A percentile compares a stretch with the other conserved stretches of the same genome.
Evolutionary conservation across 2,113 vertebrate species (phyloP).

Genomic region (Cebus imitator): DNA sequence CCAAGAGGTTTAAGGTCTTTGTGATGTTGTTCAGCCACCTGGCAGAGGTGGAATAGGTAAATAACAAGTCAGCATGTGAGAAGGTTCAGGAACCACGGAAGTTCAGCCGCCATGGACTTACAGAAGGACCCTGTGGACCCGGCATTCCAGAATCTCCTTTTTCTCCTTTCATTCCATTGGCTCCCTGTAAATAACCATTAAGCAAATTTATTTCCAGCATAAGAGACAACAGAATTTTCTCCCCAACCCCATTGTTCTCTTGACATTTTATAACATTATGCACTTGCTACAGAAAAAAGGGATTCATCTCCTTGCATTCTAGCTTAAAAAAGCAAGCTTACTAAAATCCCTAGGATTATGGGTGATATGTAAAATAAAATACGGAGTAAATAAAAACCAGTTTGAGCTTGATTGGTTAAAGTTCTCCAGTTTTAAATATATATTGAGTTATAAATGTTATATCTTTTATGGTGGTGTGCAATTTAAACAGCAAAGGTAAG

Average conservation of each 20-base stretch:
- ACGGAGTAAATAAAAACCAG: background rate
- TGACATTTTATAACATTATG: conserved; percentile 11
- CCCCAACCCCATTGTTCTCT: background rate
- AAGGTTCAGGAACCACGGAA: background rate
- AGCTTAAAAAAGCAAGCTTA: background rate
- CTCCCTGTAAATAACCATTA: conserved; percentile 86
- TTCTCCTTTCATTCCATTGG: conserved; percentile 94
- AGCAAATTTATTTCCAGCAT: background rate
- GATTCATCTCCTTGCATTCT: conserved; percentile 7
- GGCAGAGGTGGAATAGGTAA: background rate
- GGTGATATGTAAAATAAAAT: background rate
- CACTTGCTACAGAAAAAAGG: background rate
- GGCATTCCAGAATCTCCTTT: conserved; percentile 94
- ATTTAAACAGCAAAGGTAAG: conserved; percentile 39
- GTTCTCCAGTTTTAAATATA: background rate
- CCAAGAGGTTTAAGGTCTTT: background rate
- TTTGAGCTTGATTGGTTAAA: conserved; percentile 10
- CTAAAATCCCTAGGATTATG: background rate
- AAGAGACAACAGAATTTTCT: background rate
- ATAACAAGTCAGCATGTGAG: background rate
- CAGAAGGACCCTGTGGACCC: conserved; percentile 95
- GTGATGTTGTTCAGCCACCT: background rate
- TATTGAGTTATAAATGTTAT: background rate
- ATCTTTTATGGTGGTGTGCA: background rate
- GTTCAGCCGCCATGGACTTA: conserved; percentile 83